Evolutionary conservation across 1,140 invertebrate genomes (phyloP).

Genomic region (Drosophila arawakana): DNA sequence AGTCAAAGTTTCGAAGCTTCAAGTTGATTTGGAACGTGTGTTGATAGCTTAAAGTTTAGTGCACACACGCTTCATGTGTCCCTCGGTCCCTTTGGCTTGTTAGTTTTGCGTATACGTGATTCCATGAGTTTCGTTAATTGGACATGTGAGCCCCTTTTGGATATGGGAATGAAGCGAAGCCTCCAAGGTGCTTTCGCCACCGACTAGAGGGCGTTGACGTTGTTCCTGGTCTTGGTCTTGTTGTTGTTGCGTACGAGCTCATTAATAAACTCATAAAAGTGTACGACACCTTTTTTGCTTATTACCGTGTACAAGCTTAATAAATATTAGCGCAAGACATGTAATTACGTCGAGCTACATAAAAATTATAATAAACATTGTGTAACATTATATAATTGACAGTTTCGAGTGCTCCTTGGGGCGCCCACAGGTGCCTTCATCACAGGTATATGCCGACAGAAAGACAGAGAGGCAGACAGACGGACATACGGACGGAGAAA

Average conservation of each 20-base stretch:
- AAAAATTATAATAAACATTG: constrained; percentile 74
- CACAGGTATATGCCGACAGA: not conserved
- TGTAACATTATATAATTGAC: constrained; percentile 72
- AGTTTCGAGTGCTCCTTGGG: constrained; percentile 54
- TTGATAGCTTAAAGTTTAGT: constrained; percentile 59
- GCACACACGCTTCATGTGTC: not conserved
- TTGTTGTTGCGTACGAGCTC: constrained; percentile 19
- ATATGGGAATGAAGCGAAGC: not conserved
- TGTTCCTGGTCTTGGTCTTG: too few species aligned
- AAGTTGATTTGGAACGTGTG: constrained; percentile 60
- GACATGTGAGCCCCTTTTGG: constrained; percentile 47
- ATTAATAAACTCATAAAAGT: constrained; percentile 70
- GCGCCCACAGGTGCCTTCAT: constrained; percentile 36
- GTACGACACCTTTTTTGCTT: constrained; percentile 58
- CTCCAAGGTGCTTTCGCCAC: constrained; percentile 21
- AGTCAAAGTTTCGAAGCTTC: constrained; percentile 59
- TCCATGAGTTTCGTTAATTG: constrained; percentile 51
- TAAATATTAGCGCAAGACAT: constrained; percentile 70
- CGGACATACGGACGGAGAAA: not conserved
- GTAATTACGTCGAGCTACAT: constrained; percentile 62
- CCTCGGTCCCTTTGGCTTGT: constrained; percentile 24
- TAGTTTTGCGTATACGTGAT: constrained; percentile 59
- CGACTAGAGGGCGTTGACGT: not conserved
- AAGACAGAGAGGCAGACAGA: not conserved
- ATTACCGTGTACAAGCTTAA: constrained; percentile 55